A percentile compares a stretch with the other conserved stretches of the same genome.
These are phyloP conservation scores for Echeneis naucrates DNA, from an alignment of 2,797 vertebrate genomes.

Conservation along the genomic window DNA sequence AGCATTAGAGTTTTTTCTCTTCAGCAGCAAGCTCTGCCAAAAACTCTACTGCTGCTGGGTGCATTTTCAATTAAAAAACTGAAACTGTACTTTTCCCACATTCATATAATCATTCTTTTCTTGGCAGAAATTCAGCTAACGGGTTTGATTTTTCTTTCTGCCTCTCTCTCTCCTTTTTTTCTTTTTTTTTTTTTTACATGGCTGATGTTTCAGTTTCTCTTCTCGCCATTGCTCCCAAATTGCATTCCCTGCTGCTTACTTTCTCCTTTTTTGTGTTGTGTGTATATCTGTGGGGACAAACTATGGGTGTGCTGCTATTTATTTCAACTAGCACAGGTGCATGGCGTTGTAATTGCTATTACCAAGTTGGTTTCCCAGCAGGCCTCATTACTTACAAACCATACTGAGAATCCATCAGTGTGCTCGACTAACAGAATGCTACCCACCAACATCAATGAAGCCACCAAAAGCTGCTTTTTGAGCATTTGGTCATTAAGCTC, in stretches of 20 bases:
- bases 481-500: conserved; percentile 21
- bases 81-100: not conserved
- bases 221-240: conserved; percentile 6
- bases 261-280: conserved; percentile 30
- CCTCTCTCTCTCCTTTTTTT: too few species aligned
- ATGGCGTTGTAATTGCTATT: conserved; percentile 16
- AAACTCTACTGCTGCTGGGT: not conserved
- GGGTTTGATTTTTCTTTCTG: not conserved
- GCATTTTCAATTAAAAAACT: conserved; percentile 11
- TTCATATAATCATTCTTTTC: not conserved
- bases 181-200: not conserved
- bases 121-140: not conserved
- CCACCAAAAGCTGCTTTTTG: conserved; percentile 35
- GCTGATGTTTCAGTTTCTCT: not conserved
- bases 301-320: conserved; percentile 1
- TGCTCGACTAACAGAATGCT: conserved; percentile 14
- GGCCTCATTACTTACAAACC: conserved; percentile 49
- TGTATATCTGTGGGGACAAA: conserved; percentile 50
- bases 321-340: conserved; percentile 2
- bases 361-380: conserved; percentile 10
- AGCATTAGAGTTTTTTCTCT: not conserved
- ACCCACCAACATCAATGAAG: conserved; percentile 16
- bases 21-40: not conserved
- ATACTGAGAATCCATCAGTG: conserved; percentile 16
- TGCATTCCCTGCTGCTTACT: conserved; percentile 23